A percentile compares a stretch with the other conserved stretches of the same genome.
phyloP scores from a whole-genome alignment of 2,113 vertebrate genomes.

The Rhizomys pruinosus region DNA sequence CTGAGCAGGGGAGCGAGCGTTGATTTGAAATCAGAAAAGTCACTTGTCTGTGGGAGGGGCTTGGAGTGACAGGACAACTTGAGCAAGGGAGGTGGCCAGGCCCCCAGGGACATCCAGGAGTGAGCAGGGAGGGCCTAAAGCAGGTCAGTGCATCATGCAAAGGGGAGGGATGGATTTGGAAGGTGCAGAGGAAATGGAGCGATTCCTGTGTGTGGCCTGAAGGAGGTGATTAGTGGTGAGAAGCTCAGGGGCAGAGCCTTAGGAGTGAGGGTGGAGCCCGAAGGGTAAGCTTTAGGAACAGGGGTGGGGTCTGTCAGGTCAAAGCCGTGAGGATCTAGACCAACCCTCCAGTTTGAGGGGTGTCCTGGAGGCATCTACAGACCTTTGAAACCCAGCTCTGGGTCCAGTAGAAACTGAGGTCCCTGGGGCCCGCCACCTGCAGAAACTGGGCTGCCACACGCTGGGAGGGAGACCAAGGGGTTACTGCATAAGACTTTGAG shows the following conservation, averaged over 20 bases:
- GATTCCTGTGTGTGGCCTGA: neutral
- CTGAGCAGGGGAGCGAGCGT: neutral
- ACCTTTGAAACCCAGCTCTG: neutral
- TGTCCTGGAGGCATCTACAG: neutral
- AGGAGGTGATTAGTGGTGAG: neutral
- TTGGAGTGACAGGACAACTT: neutral
- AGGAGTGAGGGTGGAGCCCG: too few relatives aligned
- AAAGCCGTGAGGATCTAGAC: neutral
- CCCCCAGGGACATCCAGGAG: neutral
- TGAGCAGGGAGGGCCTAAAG: neutral
- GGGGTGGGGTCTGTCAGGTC: neutral
- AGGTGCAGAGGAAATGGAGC: neutral
- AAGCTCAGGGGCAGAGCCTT: neutral
- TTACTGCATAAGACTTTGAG: too few relatives aligned
- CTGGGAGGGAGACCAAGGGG: neutral
- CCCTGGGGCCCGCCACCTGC: too few relatives aligned
- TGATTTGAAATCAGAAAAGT: neutral
- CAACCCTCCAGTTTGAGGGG: too few relatives aligned
- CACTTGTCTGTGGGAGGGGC: neutral
- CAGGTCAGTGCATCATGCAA: too few relatives aligned
- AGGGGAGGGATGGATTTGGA: rapidly evolving
- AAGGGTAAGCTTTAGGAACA: neutral
- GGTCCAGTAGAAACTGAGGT: neutral
- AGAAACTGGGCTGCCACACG: rapidly evolving
- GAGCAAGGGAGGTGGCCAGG: neutral